These are phyloP conservation scores for Prinia subflava DNA, from an alignment of 2,113 vertebrate species.

Conservation along the genomic window DNA sequence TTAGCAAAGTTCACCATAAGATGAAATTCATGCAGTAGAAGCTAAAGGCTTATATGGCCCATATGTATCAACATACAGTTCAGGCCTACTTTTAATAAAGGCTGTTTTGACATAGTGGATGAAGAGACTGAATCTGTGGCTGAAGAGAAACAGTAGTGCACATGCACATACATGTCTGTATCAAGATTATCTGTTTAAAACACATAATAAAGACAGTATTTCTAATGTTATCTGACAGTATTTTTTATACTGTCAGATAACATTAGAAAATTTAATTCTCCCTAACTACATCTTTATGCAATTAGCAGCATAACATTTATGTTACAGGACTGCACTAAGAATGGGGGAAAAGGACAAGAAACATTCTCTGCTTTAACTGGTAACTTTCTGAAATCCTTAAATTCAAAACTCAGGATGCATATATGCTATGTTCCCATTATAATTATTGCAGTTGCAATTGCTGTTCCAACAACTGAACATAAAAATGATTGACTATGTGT, in stretches of 20 bases:
- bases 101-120: background rate
- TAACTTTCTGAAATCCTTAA: background rate
- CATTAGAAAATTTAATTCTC: background rate
- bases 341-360: background rate
- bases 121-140: background rate
- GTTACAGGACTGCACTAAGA: background rate
- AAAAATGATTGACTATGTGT: background rate
- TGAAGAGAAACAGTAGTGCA: background rate
- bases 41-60: background rate
- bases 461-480: background rate
- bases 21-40: background rate
- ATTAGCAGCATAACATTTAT: background rate
- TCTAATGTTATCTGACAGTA: background rate
- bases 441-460: background rate
- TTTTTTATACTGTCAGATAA: background rate
- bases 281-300: background rate
- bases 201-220: background rate
- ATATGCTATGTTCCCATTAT: background rate
- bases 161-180: accelerated
- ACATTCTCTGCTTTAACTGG: background rate
- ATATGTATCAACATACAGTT: background rate
- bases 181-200: background rate
- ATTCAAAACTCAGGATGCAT: background rate
- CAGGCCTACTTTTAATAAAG: background rate
- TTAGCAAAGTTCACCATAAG: background rate